Evolutionary conservation across 1,140 invertebrate species (phyloP).

Genomic region (Temnothorax longispinosus): DNA sequence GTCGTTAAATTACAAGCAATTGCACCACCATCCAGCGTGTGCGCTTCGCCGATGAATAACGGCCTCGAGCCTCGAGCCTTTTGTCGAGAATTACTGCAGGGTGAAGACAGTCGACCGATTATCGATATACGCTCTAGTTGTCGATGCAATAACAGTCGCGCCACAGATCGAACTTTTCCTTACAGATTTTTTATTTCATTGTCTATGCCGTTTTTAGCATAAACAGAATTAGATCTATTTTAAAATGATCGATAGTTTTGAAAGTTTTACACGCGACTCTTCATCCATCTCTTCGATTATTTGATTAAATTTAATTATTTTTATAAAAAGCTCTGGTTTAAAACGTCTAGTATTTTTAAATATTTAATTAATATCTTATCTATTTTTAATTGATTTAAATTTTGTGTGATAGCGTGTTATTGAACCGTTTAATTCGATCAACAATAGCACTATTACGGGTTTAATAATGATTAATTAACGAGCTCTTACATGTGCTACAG

Average conservation of each 20-base stretch:
- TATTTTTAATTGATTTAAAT: background rate
- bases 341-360: background rate
- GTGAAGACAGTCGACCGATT: conserved; percentile 51
- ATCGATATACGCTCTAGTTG: conserved; percentile 50
- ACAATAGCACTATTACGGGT: background rate
- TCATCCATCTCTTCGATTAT: background rate
- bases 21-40: background rate
- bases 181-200: background rate
- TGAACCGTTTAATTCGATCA: conserved; percentile 4
- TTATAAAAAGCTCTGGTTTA: background rate
- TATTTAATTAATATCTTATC: background rate
- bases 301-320: background rate
- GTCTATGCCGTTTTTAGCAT: background rate
- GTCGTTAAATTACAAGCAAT: conserved; percentile 62
- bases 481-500: background rate
- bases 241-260: background rate
- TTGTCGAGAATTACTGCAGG: conserved; percentile 37
- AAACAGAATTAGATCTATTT: background rate
- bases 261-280: background rate
- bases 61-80: conserved; percentile 48
- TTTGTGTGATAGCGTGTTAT: background rate
- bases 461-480: conserved; percentile 19
- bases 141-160: conserved; percentile 33
- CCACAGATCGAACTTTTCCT: background rate
- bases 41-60: conserved; percentile 49